A percentile compares a stretch with the other conserved stretches of the same genome.
These are phyloP conservation scores for Lepas anatifera DNA, from an alignment of 2,888 invertebrate genomes.

Conservation along the genomic window DNA sequence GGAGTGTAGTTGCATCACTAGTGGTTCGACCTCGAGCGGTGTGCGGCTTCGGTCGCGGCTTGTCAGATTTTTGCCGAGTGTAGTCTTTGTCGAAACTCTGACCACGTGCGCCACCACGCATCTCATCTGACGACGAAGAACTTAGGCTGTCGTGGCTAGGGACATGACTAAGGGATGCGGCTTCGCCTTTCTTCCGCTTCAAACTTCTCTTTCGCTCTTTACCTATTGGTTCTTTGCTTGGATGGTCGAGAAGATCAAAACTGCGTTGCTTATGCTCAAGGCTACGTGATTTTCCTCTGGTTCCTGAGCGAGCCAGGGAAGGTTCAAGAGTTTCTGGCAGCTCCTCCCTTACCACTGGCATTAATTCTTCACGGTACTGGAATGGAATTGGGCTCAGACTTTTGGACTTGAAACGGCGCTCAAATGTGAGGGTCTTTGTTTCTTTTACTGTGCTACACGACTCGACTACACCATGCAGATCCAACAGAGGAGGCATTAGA, in stretches of 20 bases:
- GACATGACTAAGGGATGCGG: neutral
- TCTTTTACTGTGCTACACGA: too few species aligned
- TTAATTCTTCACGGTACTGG: neutral
- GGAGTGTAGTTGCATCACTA: neutral
- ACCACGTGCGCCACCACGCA: neutral
- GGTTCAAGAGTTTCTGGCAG: neutral
- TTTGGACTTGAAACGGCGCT: neutral
- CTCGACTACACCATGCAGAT: neutral
- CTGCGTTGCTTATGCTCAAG: neutral
- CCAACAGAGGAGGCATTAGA: neutral
- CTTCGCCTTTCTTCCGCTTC: neutral
- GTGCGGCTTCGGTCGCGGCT: neutral
- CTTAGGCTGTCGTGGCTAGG: slow-evolving; percentile 1
- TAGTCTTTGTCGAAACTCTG: neutral
- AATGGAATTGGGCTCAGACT: neutral
- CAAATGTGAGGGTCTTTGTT: too few species aligned
- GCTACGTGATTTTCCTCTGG: neutral
- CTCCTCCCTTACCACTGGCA: neutral
- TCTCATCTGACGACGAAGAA: neutral
- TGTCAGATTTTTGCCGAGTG: neutral
- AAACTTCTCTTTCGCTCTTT: neutral
- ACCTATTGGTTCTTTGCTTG: too few species aligned
- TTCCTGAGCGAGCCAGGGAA: neutral
- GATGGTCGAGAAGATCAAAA: neutral
- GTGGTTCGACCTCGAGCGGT: neutral